phyloP scores from a whole-genome alignment of 2,113 vertebrate genomes.

The Phaethornis superciliosus region DNA sequence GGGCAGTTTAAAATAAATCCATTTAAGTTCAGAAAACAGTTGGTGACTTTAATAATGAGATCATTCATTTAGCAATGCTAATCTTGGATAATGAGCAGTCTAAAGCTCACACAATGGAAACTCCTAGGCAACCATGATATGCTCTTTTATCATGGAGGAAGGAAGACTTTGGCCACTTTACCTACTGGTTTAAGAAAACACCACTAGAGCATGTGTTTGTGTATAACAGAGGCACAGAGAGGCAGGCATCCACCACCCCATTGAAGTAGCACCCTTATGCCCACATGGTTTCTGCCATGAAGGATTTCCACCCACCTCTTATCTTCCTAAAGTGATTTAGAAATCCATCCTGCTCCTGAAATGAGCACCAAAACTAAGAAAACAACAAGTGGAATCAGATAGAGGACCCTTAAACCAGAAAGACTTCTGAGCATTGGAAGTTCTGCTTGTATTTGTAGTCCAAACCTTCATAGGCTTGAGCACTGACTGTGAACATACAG shows the following conservation, averaged over 20 bases:
- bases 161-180: neutral
- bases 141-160: neutral
- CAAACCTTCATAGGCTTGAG: neutral
- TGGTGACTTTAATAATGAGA: neutral
- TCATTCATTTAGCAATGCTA: neutral
- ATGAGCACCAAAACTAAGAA: neutral
- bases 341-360: neutral
- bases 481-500: neutral
- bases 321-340: neutral
- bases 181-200: neutral
- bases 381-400: neutral
- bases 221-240: neutral
- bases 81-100: neutral
- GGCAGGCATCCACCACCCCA: neutral
- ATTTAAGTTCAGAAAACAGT: neutral
- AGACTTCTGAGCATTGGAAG: neutral
- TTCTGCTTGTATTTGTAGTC: neutral
- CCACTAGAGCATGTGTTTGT: neutral
- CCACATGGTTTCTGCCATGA: fast-evolving
- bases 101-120: neutral
- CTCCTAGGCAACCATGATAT: neutral
- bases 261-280: fast-evolving
- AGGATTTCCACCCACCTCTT: neutral
- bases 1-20: neutral
- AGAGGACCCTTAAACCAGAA: neutral